Evolutionary conservation across 2,888 invertebrate genomes (phyloP).

Genomic region (Oasisia sp.): DNA sequence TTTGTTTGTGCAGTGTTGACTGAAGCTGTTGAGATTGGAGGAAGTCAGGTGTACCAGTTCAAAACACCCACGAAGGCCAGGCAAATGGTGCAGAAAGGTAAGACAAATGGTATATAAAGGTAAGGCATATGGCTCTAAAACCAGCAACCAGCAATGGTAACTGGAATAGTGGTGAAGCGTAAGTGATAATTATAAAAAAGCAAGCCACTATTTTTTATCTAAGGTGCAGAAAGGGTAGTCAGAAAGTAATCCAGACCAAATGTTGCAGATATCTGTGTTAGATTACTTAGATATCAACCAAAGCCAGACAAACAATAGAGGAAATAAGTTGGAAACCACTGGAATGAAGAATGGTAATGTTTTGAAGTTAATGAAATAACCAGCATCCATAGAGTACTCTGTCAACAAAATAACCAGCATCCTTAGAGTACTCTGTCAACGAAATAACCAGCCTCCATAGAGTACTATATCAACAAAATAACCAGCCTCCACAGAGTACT

Average conservation of each 20-base stretch:
- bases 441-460: too few relatives aligned
- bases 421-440: too few relatives aligned
- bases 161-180: too few relatives aligned
- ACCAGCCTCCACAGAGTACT: too few relatives aligned
- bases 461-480: too few relatives aligned
- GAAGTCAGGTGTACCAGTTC: constrained; percentile 56
- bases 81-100: constrained; percentile 56
- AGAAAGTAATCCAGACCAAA: not conserved
- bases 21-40: constrained; percentile 41
- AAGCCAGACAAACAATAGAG: not conserved
- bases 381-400: too few relatives aligned
- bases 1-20: constrained; percentile 18
- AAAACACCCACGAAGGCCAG: constrained; percentile 57
- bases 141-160: not conserved
- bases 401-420: too few relatives aligned
- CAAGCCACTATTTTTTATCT: not conserved
- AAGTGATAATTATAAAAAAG: not conserved
- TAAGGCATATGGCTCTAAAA: constrained; percentile 18
- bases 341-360: too few relatives aligned
- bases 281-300: not conserved
- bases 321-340: too few relatives aligned
- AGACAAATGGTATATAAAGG: not conserved
- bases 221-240: not conserved
- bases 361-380: too few relatives aligned
- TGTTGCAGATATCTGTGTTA: too few relatives aligned